Conservation (phyloP, 2,888 invertebrate genomes). For the Zaprionus bogoriensis region DNA sequence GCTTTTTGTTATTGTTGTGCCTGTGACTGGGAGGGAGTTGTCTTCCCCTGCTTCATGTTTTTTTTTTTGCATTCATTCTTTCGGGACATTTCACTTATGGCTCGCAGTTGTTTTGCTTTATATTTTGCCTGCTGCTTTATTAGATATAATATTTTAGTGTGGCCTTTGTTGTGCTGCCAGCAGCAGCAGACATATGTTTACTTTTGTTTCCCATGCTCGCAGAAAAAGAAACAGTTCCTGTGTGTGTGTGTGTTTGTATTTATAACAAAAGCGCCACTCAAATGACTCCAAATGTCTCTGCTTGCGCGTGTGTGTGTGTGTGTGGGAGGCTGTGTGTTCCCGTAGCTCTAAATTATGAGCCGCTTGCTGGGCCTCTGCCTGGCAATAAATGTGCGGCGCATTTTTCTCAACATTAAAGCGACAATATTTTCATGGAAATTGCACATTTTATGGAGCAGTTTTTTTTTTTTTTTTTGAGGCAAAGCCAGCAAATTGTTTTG, state of each 20-base stretch:
- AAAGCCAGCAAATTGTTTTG: constrained; percentile 49
- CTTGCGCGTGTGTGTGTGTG: not conserved
- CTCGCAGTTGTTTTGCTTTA: constrained; percentile 47
- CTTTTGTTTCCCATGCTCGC: constrained; percentile 47
- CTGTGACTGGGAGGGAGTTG: not conserved
- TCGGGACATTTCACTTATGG: constrained; percentile 36
- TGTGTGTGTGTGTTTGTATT: constrained; percentile 50
- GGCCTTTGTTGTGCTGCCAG: constrained; percentile 60
- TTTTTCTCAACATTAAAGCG: constrained; percentile 66
- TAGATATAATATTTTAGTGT: constrained; percentile 76
- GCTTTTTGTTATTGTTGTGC: constrained; percentile 67
- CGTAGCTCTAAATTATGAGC: constrained; percentile 56
- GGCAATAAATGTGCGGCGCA: constrained; percentile 61
- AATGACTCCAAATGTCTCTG: constrained; percentile 56
- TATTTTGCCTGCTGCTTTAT: constrained; percentile 66
- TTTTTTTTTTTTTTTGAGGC: constrained; percentile 15
- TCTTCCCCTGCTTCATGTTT: constrained; percentile 1
- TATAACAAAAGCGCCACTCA: constrained; percentile 67
- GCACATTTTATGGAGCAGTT: constrained; percentile 51
- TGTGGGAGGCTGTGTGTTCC: constrained; percentile 7
- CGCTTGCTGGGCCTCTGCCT: constrained; percentile 20
- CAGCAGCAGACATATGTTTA: constrained; percentile 70
- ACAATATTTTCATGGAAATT: constrained; percentile 71
- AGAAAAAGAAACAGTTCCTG: not conserved
- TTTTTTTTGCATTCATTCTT: constrained; percentile 2